Base-by-base conservation (phyloP, 2,888 invertebrate species). In the Machimus rusticus region DNA sequence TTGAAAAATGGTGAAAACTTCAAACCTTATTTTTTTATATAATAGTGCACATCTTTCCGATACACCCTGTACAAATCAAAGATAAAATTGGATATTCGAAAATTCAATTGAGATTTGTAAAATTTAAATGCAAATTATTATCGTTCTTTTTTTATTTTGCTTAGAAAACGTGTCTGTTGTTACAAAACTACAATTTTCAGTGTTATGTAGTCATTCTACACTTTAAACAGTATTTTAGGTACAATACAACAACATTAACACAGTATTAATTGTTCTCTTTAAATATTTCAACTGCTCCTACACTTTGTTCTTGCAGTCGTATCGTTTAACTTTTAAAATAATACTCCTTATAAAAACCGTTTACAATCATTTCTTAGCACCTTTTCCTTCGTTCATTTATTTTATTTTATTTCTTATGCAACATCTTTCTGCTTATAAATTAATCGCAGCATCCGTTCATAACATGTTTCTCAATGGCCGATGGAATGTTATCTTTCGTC, bases 401-500 rank as follows among this genome's bases (percentile, higher is more conserved):
- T 43, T 43, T 81, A 51, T 51, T 81, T 19, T 0, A n/a, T 78
- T 78, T 46, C 14, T 43, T 12, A 76, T 31, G 31, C 2, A 39
- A 37, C 16, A 28, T 31, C 51, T 81, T 55, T 81, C 43, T 78
- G 43, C 84, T 88, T 87, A 85, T 79, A 6, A 39, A 66, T 66
- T 66, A 84, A 19, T 39, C 57, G 66, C 51, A 82, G 77, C 92
- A 92, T 81, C 91, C 90, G 87, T 90, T 91, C 89, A 91, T 90
- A 87, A 91, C 90, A 89, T 94, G 94, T 90, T 94, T 95, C 89
- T 94, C 95, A 90, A 97, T 94, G 23, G 96, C 97, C 89, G 95
- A 94, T 90, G 97, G 97, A 94, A 98, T 96, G 93, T 95, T 95
- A 93, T 98, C 97, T 92, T 96, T 95, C 89, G 97, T 98, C 94